phyloP scores from a whole-genome alignment of 2,888 invertebrate genomes.

The Cryptocephalus primarius region DNA sequence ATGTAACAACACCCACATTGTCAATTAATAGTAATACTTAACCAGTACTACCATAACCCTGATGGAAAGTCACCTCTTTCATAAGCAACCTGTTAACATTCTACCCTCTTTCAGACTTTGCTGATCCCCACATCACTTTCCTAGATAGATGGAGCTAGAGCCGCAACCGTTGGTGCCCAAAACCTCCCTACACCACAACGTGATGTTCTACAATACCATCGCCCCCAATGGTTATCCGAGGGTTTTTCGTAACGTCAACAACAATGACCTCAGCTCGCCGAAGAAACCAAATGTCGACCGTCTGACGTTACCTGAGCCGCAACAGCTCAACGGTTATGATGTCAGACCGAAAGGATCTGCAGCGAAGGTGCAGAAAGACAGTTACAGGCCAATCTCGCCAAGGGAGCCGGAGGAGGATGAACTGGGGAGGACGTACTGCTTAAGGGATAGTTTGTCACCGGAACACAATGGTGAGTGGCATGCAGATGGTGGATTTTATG shows the following conservation, averaged over 20 bases:
- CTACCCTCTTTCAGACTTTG: conserved; percentile 6
- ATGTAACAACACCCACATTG: too few relatives aligned
- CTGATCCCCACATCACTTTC: background rate
- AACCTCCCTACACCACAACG: conserved; percentile 9
- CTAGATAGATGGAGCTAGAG: conserved; percentile 12
- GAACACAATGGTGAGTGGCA: conserved; percentile 7
- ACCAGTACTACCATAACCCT: too few relatives aligned
- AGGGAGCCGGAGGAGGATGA: conserved; percentile 18
- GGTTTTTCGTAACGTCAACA: conserved; percentile 9
- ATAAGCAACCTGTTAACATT: too few relatives aligned
- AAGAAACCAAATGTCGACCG: too few relatives aligned
- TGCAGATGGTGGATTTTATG: background rate
- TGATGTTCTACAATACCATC: conserved; percentile 12
- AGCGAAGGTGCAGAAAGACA: conserved; percentile 1
- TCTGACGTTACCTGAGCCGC: too few relatives aligned
- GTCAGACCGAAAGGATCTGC: too few relatives aligned
- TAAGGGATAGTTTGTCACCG: conserved; percentile 8
- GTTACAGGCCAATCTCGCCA: conserved; percentile 15
- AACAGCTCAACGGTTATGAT: too few relatives aligned
- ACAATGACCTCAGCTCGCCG: conserved; percentile 4
- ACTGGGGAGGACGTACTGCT: conserved; percentile 12
- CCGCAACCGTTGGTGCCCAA: conserved; percentile 10
- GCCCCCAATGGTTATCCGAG: conserved; percentile 10
- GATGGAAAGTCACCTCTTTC: too few relatives aligned
- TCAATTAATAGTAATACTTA: too few relatives aligned